These are phyloP conservation scores for Anaspis maculata DNA, from an alignment of 2,888 invertebrate genomes.

Conservation along the genomic window DNA sequence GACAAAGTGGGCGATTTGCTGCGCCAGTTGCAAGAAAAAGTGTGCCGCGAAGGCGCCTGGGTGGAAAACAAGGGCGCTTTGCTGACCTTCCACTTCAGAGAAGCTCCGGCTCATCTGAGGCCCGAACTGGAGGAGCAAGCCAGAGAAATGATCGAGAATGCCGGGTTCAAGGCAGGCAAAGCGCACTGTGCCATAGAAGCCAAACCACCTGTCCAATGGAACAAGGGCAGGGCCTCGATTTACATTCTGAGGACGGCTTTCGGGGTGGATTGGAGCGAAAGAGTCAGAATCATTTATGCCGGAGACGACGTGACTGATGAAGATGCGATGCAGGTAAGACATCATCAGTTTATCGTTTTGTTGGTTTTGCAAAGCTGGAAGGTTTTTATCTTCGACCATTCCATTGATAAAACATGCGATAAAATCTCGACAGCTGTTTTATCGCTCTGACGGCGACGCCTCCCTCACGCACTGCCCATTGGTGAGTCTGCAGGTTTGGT, in stretches of 20 bases:
- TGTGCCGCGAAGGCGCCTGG: slow-evolving; percentile 83
- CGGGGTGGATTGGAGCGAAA: slow-evolving; percentile 85
- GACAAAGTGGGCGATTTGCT: slow-evolving; percentile 70
- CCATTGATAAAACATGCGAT: too few species aligned
- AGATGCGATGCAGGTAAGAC: slow-evolving; percentile 81
- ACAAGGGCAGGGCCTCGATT: slow-evolving; percentile 83
- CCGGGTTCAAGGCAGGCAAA: slow-evolving; percentile 70
- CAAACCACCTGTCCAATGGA: slow-evolving; percentile 85
- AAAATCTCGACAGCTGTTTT: too few species aligned
- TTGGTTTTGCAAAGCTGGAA: not conserved
- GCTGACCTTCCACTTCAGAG: slow-evolving; percentile 80
- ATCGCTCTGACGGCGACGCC: too few species aligned
- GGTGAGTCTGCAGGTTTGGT: too few species aligned
- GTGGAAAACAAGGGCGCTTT: slow-evolving; percentile 85
- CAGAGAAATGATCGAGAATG: slow-evolving; percentile 59
- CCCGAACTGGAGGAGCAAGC: slow-evolving; percentile 64
- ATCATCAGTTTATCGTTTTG: too few species aligned
- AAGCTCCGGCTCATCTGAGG: slow-evolving; percentile 59
- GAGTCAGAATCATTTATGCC: slow-evolving; percentile 81
- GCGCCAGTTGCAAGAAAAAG: slow-evolving; percentile 73
- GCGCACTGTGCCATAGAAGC: slow-evolving; percentile 87
- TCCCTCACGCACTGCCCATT: too few species aligned
- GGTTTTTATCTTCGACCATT: too few species aligned
- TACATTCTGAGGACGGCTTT: slow-evolving; percentile 85
- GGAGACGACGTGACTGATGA: slow-evolving; percentile 86